These are phyloP conservation scores for Gallinago jamesoni DNA, from an alignment of 2,113 vertebrate species.

Conservation along the genomic window DNA sequence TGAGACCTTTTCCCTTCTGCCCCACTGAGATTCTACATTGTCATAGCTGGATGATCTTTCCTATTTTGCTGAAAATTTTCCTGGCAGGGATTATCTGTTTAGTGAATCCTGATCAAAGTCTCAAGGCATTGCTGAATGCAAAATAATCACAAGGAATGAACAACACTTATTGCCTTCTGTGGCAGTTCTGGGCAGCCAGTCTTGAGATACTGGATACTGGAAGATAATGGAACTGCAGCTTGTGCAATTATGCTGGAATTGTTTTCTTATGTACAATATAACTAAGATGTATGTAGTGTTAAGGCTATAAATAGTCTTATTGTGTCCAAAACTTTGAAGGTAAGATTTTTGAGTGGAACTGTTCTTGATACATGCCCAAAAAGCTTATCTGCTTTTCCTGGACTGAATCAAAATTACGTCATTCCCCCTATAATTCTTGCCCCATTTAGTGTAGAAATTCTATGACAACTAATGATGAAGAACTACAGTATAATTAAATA, in stretches of 20 bases:
- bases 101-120: neutral
- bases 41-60: neutral
- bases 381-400: neutral
- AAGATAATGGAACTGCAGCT: neutral
- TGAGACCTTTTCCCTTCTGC: neutral
- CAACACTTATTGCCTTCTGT: neutral
- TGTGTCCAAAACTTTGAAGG: neutral
- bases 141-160: neutral
- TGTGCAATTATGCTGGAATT: neutral
- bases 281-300: neutral
- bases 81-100: neutral
- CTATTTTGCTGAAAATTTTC: neutral
- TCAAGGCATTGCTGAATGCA: neutral
- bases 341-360: neutral
- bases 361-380: neutral
- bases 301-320: neutral
- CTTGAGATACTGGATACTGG: neutral
- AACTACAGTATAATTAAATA: neutral
- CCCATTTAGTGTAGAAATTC: neutral
- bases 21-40: neutral
- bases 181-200: neutral
- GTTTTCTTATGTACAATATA: neutral
- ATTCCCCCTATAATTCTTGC: neutral
- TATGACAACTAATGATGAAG: neutral
- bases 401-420: neutral